Evolutionary conservation across 2,797 vertebrate genomes (phyloP).

Genomic region (Craterocephalus amniculus): DNA sequence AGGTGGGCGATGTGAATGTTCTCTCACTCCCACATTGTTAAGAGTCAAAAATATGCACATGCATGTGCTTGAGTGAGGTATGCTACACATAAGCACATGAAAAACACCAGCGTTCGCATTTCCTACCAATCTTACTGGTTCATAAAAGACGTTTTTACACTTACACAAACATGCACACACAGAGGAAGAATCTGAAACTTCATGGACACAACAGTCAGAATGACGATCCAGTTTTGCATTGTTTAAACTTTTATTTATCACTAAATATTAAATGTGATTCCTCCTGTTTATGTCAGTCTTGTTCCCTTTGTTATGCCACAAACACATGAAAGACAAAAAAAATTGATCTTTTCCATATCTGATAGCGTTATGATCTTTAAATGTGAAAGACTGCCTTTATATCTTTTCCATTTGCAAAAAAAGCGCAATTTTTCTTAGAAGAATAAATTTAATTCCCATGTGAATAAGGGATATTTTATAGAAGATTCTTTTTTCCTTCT

Average conservation of each 20-base stretch:
- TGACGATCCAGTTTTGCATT: constrained; percentile 37
- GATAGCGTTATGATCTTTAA: not conserved
- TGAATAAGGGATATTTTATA: too few species aligned
- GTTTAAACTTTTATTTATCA: constrained; percentile 36
- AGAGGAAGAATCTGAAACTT: not conserved
- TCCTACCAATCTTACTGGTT: not conserved
- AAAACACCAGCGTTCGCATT: constrained; percentile 30
- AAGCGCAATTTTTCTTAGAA: constrained; percentile 33
- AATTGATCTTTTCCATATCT: constrained; percentile 3
- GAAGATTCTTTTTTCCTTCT: too few species aligned
- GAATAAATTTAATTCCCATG: not conserved
- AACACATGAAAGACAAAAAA: constrained; percentile 7
- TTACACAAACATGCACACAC: not conserved
- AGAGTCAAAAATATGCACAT: constrained; percentile 65
- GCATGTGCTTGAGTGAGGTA: constrained; percentile 43
- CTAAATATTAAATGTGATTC: constrained; percentile 41
- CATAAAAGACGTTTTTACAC: not conserved
- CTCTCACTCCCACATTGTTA: constrained; percentile 71
- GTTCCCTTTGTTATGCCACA: constrained; percentile 14
- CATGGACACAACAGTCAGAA: constrained; percentile 32
- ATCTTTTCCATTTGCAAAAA: constrained; percentile 21
- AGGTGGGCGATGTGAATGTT: constrained; percentile 75
- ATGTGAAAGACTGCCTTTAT: too few species aligned
- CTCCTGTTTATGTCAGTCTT: constrained; percentile 27
- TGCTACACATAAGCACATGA: constrained; percentile 25